Percentiles rank a stretch among this genome's conserved stretches.
Conservation (phyloP, 2,797 vertebrate species). For the Anas georgica region DNA sequence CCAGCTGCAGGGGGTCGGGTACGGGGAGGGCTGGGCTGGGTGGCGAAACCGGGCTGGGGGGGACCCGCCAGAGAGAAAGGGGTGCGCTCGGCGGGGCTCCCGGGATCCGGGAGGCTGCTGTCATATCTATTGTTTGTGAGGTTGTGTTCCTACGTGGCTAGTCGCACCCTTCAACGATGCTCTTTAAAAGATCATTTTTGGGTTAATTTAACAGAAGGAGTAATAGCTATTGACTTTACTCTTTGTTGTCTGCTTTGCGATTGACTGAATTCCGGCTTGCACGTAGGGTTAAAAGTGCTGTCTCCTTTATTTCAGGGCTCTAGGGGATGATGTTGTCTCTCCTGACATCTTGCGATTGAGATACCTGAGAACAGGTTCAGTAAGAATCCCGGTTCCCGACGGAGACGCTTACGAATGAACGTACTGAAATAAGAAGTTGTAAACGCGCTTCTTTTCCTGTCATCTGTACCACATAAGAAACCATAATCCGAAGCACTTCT, state of each 20-base stretch:
- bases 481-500: conserved; percentile 33
- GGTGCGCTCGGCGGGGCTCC: fast-evolving
- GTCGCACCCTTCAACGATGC: fast-evolving
- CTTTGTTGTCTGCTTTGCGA: conserved; percentile 56
- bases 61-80: background rate
- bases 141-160: fast-evolving
- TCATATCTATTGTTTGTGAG: background rate
- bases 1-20: background rate
- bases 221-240: background rate
- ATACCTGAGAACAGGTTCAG: conserved; percentile 65
- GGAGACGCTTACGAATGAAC: background rate
- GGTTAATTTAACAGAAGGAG: background rate
- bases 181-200: background rate
- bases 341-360: conserved; percentile 51
- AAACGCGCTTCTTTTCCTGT: background rate
- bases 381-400: conserved; percentile 43
- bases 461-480: background rate
- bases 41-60: background rate
- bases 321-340: conserved; percentile 68
- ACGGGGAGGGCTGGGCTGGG: background rate
- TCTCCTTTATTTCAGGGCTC: conserved; percentile 70
- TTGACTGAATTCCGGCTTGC: conserved; percentile 26
- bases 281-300: conserved; percentile 55
- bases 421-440: conserved; percentile 49
- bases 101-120: background rate